Evolutionary conservation across 2,888 invertebrate species (phyloP).

Genomic region (Nomada goodeniana): DNA sequence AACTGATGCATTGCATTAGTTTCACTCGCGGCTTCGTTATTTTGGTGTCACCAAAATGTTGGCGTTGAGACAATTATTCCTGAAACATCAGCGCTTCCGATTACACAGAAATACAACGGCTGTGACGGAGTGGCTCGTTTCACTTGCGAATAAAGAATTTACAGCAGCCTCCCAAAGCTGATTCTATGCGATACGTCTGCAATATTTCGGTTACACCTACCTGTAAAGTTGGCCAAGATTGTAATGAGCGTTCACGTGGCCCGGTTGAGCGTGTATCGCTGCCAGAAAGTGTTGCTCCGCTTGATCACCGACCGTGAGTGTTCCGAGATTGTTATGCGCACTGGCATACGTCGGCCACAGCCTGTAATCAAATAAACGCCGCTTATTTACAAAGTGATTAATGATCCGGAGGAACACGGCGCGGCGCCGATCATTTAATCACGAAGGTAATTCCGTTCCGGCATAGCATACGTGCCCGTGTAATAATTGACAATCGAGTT

Average conservation of each 20-base stretch:
- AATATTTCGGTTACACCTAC: conserved; percentile 84
- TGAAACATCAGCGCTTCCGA: too few relatives aligned
- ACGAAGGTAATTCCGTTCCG: conserved; percentile 31
- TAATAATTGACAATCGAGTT: conserved; percentile 25
- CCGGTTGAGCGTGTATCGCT: conserved; percentile 89
- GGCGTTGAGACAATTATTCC: too few relatives aligned
- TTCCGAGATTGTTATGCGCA: conserved; percentile 95
- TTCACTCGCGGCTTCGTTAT: too few relatives aligned
- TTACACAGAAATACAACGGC: too few relatives aligned
- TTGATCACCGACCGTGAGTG: conserved; percentile 89
- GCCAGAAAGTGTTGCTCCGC: conserved; percentile 92
- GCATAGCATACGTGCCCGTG: conserved; percentile 12
- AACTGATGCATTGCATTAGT: too few relatives aligned
- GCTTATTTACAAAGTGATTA: conserved; percentile 56
- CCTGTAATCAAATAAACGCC: conserved; percentile 84
- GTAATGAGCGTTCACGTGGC: conserved; percentile 93
- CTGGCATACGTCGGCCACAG: conserved; percentile 94
- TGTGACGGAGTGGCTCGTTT: too few relatives aligned
- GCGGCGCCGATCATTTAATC: conserved; percentile 39
- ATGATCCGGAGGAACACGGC: conserved; percentile 29
- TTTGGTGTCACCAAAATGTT: too few relatives aligned
- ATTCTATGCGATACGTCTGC: too few relatives aligned
- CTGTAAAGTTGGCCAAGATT: conserved; percentile 93
- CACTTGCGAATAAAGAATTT: too few relatives aligned
- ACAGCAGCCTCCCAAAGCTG: too few relatives aligned